phyloP scores from a whole-genome alignment of 2,888 invertebrate genomes.

The Eristalinus sepulchralis region DNA sequence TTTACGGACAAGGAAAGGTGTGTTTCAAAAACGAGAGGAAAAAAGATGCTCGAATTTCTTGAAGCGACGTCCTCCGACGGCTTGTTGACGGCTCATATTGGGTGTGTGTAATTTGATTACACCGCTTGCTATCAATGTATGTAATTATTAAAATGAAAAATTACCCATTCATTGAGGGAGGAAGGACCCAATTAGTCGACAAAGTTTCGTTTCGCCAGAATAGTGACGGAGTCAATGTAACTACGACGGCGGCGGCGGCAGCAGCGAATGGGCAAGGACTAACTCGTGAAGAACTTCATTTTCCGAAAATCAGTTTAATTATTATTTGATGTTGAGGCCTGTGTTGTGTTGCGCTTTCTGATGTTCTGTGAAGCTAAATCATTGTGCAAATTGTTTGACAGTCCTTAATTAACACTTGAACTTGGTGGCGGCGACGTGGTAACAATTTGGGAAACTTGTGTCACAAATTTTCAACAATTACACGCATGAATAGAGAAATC shows the following conservation, averaged over 20 bases:
- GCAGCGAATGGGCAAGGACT: not conserved
- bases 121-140: slow-evolving; percentile 49
- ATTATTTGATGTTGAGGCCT: slow-evolving; percentile 38
- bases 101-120: slow-evolving; percentile 56
- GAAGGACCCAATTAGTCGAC: slow-evolving; percentile 41
- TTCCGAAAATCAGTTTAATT: slow-evolving; percentile 52
- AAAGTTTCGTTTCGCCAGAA: slow-evolving; percentile 10
- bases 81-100: slow-evolving; percentile 26
- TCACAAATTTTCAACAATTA: slow-evolving; percentile 13
- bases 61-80: slow-evolving; percentile 23
- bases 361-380: slow-evolving; percentile 19
- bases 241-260: not conserved
- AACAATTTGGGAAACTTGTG: slow-evolving; percentile 10
- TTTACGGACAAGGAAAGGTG: slow-evolving; percentile 1
- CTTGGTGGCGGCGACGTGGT: slow-evolving; percentile 4
- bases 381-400: slow-evolving; percentile 42
- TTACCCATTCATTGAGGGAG: slow-evolving; percentile 11
- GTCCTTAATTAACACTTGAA: slow-evolving; percentile 39
- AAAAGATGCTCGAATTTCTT: slow-evolving; percentile 1
- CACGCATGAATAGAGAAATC: slow-evolving; percentile 36
- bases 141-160: slow-evolving; percentile 60
- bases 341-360: slow-evolving; percentile 1
- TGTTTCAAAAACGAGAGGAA: not conserved
- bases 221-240: slow-evolving; percentile 19
- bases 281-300: not conserved